Base-by-base conservation (phyloP, 1,140 invertebrate species). In the Lasioglossum baleicum region DNA sequence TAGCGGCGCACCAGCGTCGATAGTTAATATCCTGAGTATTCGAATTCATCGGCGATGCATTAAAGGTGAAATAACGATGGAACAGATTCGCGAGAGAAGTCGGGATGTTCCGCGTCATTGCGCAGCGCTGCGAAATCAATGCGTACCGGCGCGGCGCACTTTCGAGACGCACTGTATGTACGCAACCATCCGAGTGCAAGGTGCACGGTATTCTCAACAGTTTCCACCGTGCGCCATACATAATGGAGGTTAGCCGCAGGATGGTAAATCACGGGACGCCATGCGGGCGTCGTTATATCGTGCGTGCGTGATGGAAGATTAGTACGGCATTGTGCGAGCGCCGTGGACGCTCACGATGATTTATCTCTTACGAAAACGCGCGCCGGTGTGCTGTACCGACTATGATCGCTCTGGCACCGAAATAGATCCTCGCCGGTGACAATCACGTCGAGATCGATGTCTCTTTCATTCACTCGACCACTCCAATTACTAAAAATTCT, bases 281-380 rank as follows among this genome's bases (percentile, higher is more conserved):
- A 92, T 92, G 91, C 91, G 91, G 91, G 91, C 90, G 91, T 92
- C 91, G 91, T 91, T 92, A 92, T 92, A 91, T 92, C 90, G 90
- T 91, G 89, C 91, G 88, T 91, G 88, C 88, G 91, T 92, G 92
- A 92, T 92, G 92, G 91, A 91, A 92, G 91, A 92, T 92, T 92
- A 92, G 91, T 92, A 90, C 89, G 87, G 90, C 88, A 92, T 92
- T 92, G 91, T 92, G 89, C 90, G 88, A 91, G 90, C 89, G 89
- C 88, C 86, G 87, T 91, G 88, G 88, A 90, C 90, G 85, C 88
- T 88, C 90, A 85, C 83, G 88, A 90, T 92, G 91, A 92, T 92
- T 92, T 92, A 92, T 92, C 88, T 88, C 88, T 87, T 90, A 92
- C 90, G 87, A 90, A 91, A 91, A 90, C 80, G 74, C 83, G 81